These are phyloP conservation scores for Gobio occitaniae DNA, from an alignment of 2,797 vertebrate species.

Conservation along the genomic window DNA sequence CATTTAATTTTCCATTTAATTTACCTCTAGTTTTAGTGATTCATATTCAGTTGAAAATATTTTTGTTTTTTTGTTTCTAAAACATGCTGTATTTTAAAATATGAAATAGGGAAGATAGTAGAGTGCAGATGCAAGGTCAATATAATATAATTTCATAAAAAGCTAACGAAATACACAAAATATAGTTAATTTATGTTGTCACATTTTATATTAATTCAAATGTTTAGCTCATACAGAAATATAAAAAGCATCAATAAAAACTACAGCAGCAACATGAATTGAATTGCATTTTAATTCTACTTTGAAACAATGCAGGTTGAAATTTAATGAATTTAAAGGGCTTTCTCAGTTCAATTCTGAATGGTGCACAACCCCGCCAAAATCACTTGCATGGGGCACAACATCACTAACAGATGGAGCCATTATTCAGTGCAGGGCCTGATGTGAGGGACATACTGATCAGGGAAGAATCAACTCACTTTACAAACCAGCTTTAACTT, in stretches of 20 bases:
- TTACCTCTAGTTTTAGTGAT: neutral
- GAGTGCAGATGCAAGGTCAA: neutral
- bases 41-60: neutral
- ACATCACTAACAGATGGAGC: slow-evolving; percentile 6
- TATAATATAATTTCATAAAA: neutral
- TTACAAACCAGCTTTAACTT: slow-evolving; percentile 52
- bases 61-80: neutral
- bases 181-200: neutral
- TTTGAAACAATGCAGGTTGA: neutral
- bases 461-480: neutral
- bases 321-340: neutral
- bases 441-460: slow-evolving; percentile 64
- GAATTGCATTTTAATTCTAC: neutral
- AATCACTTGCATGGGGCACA: neutral
- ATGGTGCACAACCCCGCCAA: neutral
- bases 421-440: slow-evolving; percentile 51
- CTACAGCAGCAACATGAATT: neutral
- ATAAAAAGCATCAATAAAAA: neutral
- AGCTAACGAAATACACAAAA: neutral
- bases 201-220: neutral
- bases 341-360: neutral
- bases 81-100: no score
- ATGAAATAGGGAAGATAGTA: no score
- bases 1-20: neutral
- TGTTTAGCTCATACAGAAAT: neutral